Evolutionary conservation across 1,140 invertebrate genomes (phyloP).

Genomic region (Procambarus clarkii): DNA sequence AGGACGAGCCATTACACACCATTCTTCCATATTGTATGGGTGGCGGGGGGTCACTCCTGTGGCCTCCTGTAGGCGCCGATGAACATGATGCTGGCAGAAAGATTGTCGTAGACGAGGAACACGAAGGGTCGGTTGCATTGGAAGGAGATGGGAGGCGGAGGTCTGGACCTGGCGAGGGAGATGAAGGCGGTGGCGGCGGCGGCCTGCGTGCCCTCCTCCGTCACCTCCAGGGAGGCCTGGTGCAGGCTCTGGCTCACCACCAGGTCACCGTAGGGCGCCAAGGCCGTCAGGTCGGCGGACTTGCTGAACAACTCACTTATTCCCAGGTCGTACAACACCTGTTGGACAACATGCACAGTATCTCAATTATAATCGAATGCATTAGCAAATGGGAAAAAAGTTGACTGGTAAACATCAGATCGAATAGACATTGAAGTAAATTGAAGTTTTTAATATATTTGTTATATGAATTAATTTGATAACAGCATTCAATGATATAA

Average conservation of each 20-base stretch:
- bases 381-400: no score
- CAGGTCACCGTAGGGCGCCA: slow-evolving; percentile 51
- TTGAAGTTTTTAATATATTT: no score
- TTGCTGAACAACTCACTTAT: slow-evolving; percentile 80
- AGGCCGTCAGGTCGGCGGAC: slow-evolving; percentile 78
- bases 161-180: no score
- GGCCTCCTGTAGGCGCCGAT: slow-evolving; percentile 59
- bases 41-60: no score
- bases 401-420: no score
- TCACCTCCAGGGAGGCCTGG: slow-evolving; percentile 80
- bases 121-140: slow-evolving; percentile 60
- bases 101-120: slow-evolving; percentile 58
- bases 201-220: slow-evolving; percentile 85
- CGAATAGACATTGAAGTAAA: no score
- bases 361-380: no score
- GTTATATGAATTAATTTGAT: no score
- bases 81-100: slow-evolving; percentile 58
- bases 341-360: background rate
- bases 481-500: no score
- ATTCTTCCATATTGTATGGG: no score
- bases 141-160: slow-evolving; percentile 15
- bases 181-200: slow-evolving; percentile 80
- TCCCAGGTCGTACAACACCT: slow-evolving; percentile 76
- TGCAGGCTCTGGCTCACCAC: slow-evolving; percentile 76
- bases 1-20: no score